These are phyloP conservation scores for Drosophila kepulauana DNA, from an alignment of 1,140 invertebrate genomes.

Conservation along the genomic window DNA sequence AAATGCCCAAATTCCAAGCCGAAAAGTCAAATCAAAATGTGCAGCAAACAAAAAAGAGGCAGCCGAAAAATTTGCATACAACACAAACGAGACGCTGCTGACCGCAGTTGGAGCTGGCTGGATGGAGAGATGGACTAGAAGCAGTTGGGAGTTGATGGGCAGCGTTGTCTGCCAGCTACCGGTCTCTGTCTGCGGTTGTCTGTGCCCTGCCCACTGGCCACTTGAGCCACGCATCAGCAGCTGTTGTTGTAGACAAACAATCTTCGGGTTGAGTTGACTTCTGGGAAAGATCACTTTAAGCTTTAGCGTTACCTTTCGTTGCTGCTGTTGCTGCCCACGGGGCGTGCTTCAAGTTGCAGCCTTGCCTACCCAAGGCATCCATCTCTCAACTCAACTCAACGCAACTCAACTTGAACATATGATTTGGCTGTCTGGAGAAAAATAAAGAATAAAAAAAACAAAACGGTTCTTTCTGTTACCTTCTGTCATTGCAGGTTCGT, in stretches of 20 bases:
- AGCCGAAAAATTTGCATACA: constrained; percentile 81
- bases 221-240: constrained; percentile 17
- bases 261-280: constrained; percentile 60
- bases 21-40: constrained; percentile 56
- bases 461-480: constrained; percentile 60
- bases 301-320: constrained; percentile 4
- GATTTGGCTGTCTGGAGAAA: constrained; percentile 64
- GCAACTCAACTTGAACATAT: constrained; percentile 65
- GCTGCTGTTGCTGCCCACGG: constrained; percentile 47
- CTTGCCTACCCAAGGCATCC: not conserved
- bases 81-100: constrained; percentile 76
- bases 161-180: constrained; percentile 68
- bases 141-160: constrained; percentile 67
- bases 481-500: constrained; percentile 87
- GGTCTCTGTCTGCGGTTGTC: constrained; percentile 66
- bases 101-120: constrained; percentile 44
- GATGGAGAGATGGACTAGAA: constrained; percentile 33
- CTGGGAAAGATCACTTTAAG: constrained; percentile 75
- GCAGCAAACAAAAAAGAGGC: constrained; percentile 63
- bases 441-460: not conserved
- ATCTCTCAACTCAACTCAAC: constrained; percentile 1
- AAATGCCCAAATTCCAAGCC: constrained; percentile 60
- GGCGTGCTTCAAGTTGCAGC: constrained; percentile 25
- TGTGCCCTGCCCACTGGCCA: constrained; percentile 48
- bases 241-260: constrained; percentile 59